A percentile compares a stretch with the other conserved stretches of the same genome.
phyloP scores from a whole-genome alignment of 1,140 invertebrate species.

The Daktulosphaira vitifoliae region DNA sequence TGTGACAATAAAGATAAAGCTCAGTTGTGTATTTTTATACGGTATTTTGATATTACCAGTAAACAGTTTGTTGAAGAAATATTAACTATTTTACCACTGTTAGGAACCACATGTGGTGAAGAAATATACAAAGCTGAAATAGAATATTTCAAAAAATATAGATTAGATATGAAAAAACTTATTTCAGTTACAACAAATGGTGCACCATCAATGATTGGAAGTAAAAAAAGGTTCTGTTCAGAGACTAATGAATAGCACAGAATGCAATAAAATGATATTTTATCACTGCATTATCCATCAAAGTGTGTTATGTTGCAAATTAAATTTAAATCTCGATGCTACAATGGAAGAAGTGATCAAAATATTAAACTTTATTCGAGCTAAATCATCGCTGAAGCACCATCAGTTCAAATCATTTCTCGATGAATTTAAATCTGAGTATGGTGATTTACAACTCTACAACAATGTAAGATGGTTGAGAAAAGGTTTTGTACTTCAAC shows the following conservation, averaged over 20 bases:
- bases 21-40: conserved; percentile 17
- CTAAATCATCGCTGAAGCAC: neutral
- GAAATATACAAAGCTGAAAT: neutral
- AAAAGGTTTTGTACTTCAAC: conserved; percentile 1
- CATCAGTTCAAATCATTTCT: conserved; percentile 6
- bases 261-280: conserved; percentile 7
- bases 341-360: conserved; percentile 9
- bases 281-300: conserved; percentile 23
- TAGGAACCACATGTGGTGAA: conserved; percentile 3
- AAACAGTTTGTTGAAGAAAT: conserved; percentile 16
- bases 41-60: conserved; percentile 6
- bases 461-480: conserved; percentile 14
- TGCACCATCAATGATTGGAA: conserved; percentile 8
- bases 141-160: conserved; percentile 20
- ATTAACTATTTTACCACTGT: conserved; percentile 8
- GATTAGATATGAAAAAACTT: neutral
- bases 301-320: conserved; percentile 3
- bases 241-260: conserved; percentile 5
- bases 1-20: neutral
- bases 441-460: conserved; percentile 4
- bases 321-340: conserved; percentile 5
- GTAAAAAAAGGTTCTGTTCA: conserved; percentile 13
- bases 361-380: conserved; percentile 10
- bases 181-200: conserved; percentile 1
- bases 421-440: conserved; percentile 8